A percentile compares a stretch with the other conserved stretches of the same genome.
These are phyloP conservation scores for Leptopilina clavipes DNA, from an alignment of 1,140 invertebrate genomes.

Conservation along the genomic window DNA sequence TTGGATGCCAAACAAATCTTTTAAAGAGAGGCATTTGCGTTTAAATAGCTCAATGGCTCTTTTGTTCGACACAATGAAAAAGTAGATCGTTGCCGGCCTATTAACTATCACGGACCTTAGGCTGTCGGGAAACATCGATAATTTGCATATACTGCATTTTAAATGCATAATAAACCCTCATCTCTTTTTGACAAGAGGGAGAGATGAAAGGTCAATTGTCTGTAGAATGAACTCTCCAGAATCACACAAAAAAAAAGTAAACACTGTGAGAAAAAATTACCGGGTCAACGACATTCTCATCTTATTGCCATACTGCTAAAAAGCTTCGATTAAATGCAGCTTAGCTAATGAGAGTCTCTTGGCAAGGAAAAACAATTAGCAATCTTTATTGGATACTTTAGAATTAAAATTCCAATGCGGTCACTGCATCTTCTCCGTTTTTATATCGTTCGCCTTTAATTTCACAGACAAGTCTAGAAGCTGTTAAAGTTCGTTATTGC, in stretches of 20 bases:
- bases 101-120: background rate
- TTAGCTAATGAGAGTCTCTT: slow-evolving; percentile 19
- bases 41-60: background rate
- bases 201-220: slow-evolving; percentile 23
- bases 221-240: background rate
- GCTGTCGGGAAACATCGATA: background rate
- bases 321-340: slow-evolving; percentile 9
- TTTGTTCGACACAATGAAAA: slow-evolving; percentile 4
- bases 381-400: background rate
- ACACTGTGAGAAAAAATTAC: background rate
- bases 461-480: slow-evolving; percentile 3
- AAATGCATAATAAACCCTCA: background rate
- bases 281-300: slow-evolving; percentile 7
- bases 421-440: background rate
- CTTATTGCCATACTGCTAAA: slow-evolving; percentile 18
- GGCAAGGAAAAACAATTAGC: background rate
- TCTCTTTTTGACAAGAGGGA: background rate
- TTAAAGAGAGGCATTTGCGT: no score
- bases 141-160: slow-evolving; percentile 31
- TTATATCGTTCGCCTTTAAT: background rate
- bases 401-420: background rate
- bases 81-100: background rate
- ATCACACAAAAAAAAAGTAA: background rate
- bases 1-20: no score
- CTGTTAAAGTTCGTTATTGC: background rate